Base-by-base conservation (phyloP, 1,140 invertebrate species). In the Lutraria rhynchaena region DNA sequence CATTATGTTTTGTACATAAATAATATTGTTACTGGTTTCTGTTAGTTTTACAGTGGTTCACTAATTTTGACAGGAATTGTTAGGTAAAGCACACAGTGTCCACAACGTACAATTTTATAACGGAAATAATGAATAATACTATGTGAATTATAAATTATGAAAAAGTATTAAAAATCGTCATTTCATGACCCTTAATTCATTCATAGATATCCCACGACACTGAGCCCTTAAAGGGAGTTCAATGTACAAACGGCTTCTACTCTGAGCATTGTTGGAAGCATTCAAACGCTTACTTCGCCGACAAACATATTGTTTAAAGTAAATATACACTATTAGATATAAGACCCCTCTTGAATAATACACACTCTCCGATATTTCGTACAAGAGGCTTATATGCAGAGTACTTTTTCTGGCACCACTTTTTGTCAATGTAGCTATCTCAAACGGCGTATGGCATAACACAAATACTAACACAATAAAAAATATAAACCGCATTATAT, bases 241-340 rank as follows among this genome's bases (percentile, higher is more conserved):
- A 27, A 77, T 27, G 49, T 67, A 58, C 3, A 60, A 46, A 19
- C 37, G 46, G 31, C 67, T 67, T 55, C 15, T 37, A 4, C 55
- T 49, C 3, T 74, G 35, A 15, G 17, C 15, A 17, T 46, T 19
- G 33, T n/a, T 57, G 1, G 51, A 35, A 13, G 65, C 65, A 46
- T 44, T 81, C 24, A 31, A 37, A 35, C 46, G 19, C 46, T 57
- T 58, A 49, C 57, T 81, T 22, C 77, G 63, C 19, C 35, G 31
- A 29, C 77, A 81, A 33, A 81, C 77, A 35, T 81, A 81, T 61
- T 81, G 77, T 27, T 81, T 81, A 37, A 81, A 81, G 31, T 81
- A 81, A 9, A 70, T 35, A 58, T 81, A 81, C 44, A 81, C 67
- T 17, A 41, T 58, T 15, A 81, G 44, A 60, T 60, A 61, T 11